Conservation (phyloP, 2,797 vertebrate species). For the Onychomys arenicola region DNA sequence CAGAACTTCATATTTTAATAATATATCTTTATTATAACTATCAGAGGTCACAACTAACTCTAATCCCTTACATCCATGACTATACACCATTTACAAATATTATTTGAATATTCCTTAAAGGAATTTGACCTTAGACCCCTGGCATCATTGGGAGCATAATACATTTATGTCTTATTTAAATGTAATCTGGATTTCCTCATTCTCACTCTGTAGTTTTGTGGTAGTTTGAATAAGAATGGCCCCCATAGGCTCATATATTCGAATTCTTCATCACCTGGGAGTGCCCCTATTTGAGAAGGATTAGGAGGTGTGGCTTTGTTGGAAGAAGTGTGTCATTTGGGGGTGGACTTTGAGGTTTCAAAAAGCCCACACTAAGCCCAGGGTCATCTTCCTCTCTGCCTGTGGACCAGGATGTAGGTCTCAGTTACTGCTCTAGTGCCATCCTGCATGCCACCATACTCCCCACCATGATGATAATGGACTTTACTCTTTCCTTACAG, state of each 20-base stretch:
- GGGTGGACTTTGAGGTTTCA: not conserved
- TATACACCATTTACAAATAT: not conserved
- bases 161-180: constrained; percentile 5
- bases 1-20: not conserved
- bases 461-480: not conserved
- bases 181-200: not conserved
- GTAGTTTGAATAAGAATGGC: too few relatives aligned
- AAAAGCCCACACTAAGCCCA: not conserved
- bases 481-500: not conserved
- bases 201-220: not conserved
- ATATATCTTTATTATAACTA: not conserved
- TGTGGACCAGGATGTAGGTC: not conserved
- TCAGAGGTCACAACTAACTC: not conserved
- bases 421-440: not conserved
- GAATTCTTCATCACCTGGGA: not conserved
- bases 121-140: not conserved
- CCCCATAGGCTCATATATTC: not conserved
- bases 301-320: not conserved
- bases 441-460: not conserved
- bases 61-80: not conserved
- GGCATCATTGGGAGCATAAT: not conserved
- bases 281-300: not conserved
- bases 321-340: not conserved
- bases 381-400: not conserved
- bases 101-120: not conserved